Conservation (phyloP, 1,140 invertebrate species). For the Mycetomoellerius zeteki region DNA sequence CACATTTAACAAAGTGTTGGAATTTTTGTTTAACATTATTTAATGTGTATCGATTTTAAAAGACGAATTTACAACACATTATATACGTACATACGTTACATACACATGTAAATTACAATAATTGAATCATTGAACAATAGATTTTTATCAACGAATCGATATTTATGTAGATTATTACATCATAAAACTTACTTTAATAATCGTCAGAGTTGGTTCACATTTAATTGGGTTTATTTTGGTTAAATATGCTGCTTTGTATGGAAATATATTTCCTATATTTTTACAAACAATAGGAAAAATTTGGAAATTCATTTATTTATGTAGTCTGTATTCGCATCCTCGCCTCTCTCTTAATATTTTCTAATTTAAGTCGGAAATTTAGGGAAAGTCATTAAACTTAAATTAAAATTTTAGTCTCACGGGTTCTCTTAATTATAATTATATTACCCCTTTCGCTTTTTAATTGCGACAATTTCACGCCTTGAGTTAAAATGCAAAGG, state of each 20-base stretch:
- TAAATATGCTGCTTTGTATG: not conserved
- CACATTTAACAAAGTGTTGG: slow-evolving; percentile 30
- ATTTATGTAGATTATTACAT: not conserved
- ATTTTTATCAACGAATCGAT: not conserved
- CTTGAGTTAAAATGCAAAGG: slow-evolving; percentile 36
- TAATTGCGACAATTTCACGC: slow-evolving; percentile 28
- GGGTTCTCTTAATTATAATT: slow-evolving; percentile 19
- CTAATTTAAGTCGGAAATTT: slow-evolving; percentile 18
- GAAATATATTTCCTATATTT: slow-evolving; percentile 17
- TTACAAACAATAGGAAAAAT: not conserved
- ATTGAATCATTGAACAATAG: slow-evolving; percentile 7
- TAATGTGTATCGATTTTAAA: slow-evolving; percentile 8
- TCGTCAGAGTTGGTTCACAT: not conserved
- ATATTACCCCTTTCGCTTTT: slow-evolving; percentile 35
- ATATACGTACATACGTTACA: not conserved
- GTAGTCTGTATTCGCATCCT: not conserved
- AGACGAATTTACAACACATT: not conserved
- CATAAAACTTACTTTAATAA: slow-evolving; percentile 6
- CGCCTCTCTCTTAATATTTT: not conserved
- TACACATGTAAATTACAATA: not conserved
- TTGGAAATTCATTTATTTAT: not conserved
- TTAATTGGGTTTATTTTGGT: slow-evolving; percentile 2
- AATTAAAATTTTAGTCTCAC: slow-evolving; percentile 23
- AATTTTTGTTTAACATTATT: slow-evolving; percentile 20
- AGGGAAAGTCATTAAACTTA: slow-evolving; percentile 22